Base-by-base conservation (phyloP, 2,113 vertebrate genomes). In the Charadrius vociferus region DNA sequence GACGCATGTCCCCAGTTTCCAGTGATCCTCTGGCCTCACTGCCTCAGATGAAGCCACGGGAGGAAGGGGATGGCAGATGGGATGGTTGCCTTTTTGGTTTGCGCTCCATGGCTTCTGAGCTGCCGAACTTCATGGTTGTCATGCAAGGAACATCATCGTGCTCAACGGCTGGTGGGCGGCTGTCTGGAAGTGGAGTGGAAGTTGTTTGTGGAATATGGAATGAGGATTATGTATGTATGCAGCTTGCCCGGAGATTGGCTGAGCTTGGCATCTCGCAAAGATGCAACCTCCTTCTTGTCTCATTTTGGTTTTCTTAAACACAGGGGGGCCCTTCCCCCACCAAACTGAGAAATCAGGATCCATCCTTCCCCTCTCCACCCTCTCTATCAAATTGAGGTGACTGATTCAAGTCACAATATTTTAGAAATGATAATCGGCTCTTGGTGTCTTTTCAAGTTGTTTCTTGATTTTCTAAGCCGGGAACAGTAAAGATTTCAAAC, bases 171-270 rank as follows among this genome's bases (percentile, higher is more conserved):
- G 80, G 82, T 94, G 92, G 72, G 92, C 1, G 65, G 75, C 58
- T 95, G 86, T 93, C 94, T 89, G 94, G 67, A 24, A 88, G 43
- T 8, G 1, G 47, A 43, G 75, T 86, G 63, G 72, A 94, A 93
- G 80, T 17, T 86, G 86, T 83, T 88, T 90, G 82, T 56, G 56
- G 88, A 96, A 95, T 92, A 32, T 74, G 23, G 26, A 39, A 97
- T 79, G 26, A 90, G 63, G 39, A 74, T 72, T 81, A 43, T 52
- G 27, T 39, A 63, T 67, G 30, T 12, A 32, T 79, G 86, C 59
- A 55, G 68, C 14, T 88, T 27, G 49, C n/a, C 12, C 9, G 0
- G 59, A 73, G 80, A 86, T n/a, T 73, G 94, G 89, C 41, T 86
- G 83, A 63, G 72, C 34, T 66, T 53, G n/a, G 50, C 37, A 62